Evolutionary conservation across 2,113 vertebrate genomes (phyloP), one percentile per base, ranked within the genome.

Genomic region (Dipodomys spectabilis): DNA sequence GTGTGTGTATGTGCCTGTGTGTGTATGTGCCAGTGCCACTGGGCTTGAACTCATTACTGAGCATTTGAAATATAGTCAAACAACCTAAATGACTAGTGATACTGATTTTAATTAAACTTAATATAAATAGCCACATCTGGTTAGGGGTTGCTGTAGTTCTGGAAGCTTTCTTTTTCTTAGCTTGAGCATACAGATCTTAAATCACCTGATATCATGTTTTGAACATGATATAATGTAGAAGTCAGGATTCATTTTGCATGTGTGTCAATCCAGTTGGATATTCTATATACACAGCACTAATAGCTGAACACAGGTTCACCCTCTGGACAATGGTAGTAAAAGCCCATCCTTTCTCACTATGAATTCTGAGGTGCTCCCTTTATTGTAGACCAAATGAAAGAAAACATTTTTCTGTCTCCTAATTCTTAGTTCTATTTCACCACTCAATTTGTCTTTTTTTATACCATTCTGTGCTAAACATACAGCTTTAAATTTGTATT

Each of bases 151-250:
- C 79, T 89, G 32, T 49, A 71, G 32, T 82, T 86, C 39, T 28
- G 67, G 44, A 62, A 72, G 28, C 25, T 69, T 92, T 82, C 75
- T 65, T 88, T 35, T n/a, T 75, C 39, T 72, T 89, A 89, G 75
- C n/a, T 57, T 94, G 39, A 67, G 65, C 39, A 78, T 82, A 86
- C 72, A 94, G 45, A 92, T 92, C 35, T 95, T 86, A 86, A 87
- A 79, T 88, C 30, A 45, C 15, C 35, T 39, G 7, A 77, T 53
- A 39, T 25, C 78, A 19, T 45, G 80, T 71, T 92, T 60, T 49
- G 30, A 78, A 23, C n/a, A 32, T 67, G 15, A 7, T 82, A 19
- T 49, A 78, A 86, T 62, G 19, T 74, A 60, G n/a, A 30, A 71
- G 28, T 73, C 60, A 73, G 85, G 35, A 67, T 75, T 79, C 15